Evolutionary conservation across 2,888 invertebrate genomes (phyloP).

Genomic region (Gisinianus flammeolus): DNA sequence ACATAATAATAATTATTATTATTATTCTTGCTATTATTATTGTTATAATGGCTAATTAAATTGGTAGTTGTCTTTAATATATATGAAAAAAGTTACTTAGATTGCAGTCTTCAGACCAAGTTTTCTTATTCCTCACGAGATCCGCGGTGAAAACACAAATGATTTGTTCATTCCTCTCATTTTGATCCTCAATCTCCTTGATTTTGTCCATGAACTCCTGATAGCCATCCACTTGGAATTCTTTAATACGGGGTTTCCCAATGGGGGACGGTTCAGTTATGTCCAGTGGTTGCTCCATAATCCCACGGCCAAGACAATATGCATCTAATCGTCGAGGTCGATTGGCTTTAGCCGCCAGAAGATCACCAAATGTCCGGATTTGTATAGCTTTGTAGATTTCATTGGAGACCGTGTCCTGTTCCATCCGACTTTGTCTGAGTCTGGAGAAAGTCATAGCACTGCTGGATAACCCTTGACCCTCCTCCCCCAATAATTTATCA

Average conservation of each 20-base stretch:
- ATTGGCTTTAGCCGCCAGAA: neutral
- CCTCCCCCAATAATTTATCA: too few species aligned
- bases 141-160: conserved; percentile 26
- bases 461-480: too few species aligned
- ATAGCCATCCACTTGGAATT: conserved; percentile 17
- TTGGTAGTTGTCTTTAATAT: neutral
- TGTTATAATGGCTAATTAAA: too few species aligned
- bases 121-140: neutral
- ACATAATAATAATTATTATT: neutral
- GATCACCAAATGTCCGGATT: conserved; percentile 14
- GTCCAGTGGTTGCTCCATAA: neutral
- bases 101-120: conserved; percentile 13
- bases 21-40: neutral
- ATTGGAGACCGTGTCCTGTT: neutral
- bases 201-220: conserved; percentile 9
- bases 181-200: conserved; percentile 14
- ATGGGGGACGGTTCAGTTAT: neutral
- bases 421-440: too few species aligned
- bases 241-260: neutral
- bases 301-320: conserved; percentile 17
- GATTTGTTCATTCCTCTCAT: conserved; percentile 28
- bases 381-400: neutral
- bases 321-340: conserved; percentile 5
- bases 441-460: too few species aligned
- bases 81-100: conserved; percentile 6